Percentiles rank a stretch among this genome's conserved stretches.
Conservation (phyloP, 2,797 vertebrate species). For the Naso thynnoides region DNA sequence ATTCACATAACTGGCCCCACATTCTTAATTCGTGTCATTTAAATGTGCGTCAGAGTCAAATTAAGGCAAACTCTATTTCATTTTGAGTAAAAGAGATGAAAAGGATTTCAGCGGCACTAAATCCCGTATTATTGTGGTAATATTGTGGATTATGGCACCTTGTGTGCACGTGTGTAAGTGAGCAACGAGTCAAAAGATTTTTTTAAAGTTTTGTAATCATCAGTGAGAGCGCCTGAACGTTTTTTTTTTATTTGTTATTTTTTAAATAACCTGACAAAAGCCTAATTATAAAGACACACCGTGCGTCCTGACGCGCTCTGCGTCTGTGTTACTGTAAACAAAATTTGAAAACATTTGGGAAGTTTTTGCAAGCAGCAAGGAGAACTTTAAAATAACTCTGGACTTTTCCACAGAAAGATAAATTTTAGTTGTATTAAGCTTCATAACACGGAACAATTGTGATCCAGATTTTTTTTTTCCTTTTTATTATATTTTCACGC, state of each 20-base stretch:
- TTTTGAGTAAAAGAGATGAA: slow-evolving; percentile 41
- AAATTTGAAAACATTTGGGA: slow-evolving; percentile 39
- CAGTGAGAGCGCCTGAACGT: background rate
- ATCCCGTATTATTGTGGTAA: slow-evolving; percentile 61
- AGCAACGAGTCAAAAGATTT: slow-evolving; percentile 30
- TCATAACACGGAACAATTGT: background rate
- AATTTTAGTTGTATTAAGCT: slow-evolving; percentile 23
- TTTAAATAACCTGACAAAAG: slow-evolving; percentile 18
- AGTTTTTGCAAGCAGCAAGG: slow-evolving; percentile 34
- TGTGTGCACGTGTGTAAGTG: slow-evolving; percentile 27
- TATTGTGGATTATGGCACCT: slow-evolving; percentile 63
- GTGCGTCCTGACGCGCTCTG: slow-evolving; percentile 18
- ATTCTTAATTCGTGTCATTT: slow-evolving; percentile 4
- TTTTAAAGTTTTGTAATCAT: slow-evolving; percentile 23
- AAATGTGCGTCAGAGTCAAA: slow-evolving; percentile 3
- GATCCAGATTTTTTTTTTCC: slow-evolving; percentile 17
- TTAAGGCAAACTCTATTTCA: slow-evolving; percentile 12
- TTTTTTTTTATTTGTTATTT: background rate
- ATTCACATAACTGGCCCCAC: background rate
- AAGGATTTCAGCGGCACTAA: slow-evolving; percentile 53
- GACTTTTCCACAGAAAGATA: background rate
- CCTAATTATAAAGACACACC: slow-evolving; percentile 11
- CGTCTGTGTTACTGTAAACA: slow-evolving; percentile 14
- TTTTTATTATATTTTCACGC: slow-evolving; percentile 17
- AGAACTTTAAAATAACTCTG: slow-evolving; percentile 20